Base-by-base conservation (phyloP, 2,888 invertebrate genomes). In the Andrena fulva region DNA sequence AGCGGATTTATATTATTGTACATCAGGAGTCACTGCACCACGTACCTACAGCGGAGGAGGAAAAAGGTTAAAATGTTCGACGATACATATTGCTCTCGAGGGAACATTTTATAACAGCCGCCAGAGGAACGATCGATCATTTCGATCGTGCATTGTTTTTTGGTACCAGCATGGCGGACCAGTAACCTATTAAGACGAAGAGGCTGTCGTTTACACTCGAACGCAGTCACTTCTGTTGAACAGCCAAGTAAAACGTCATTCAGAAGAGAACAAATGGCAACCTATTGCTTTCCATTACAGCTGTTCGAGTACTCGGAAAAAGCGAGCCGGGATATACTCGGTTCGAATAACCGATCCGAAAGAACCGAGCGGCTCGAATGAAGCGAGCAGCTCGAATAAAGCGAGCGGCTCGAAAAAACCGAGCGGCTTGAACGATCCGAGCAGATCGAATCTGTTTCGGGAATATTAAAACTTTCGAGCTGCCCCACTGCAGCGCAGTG, bases 1-100 rank as follows among this genome's bases (percentile, higher is more conserved):
- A 77, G 68, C 59, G 52, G 73, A 85, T 85, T 82, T 85, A 82
- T 79, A 85, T 77, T 71, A 79, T 68, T 72, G 69, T 63, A 69
- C 62, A 56, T n/a, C 54, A 56, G 42, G 73, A 76, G 59, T 85
- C 70, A 66, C 20, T 62, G 54, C 20, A 59, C 8, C 48, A 20
- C 62, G 59, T n/a, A 63, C 42, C 56, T 24, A 59, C 48, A 8
- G 24, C 7, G 54, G 31, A 31, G 20, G 31, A 31, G 24, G 63
- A 74, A 76, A 74, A 82, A 70, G 76, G 68, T 82, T 63, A 64
- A 82, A 77, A 69, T 68, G 73, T 80, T 77, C 50, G 68, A 59
- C 74, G 59, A 74, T 74, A 77, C 4, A 54, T 62, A 80, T 77
- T 56, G 50, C 63, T 8, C 62, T 2, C 50, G n/a, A 10, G 42